Conservation (phyloP, 2,113 vertebrate species). For the Myiozetetes cayanensis region DNA sequence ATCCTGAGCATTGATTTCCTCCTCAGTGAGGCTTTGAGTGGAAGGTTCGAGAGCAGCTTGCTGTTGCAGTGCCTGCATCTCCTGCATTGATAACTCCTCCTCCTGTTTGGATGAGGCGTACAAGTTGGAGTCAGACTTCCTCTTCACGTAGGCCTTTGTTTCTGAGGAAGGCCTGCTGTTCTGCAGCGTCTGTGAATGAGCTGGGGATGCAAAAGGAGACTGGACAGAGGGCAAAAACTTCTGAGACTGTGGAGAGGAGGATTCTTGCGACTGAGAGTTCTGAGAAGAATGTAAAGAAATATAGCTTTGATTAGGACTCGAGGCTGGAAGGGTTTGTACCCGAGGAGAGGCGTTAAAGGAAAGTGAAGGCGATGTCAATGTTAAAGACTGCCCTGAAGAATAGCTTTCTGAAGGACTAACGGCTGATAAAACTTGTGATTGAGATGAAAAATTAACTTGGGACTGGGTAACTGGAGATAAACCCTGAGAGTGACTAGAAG, state of each 20-base stretch:
- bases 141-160: constrained; percentile 83
- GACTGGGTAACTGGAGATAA: constrained; percentile 84
- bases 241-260: constrained; percentile 82
- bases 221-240: constrained; percentile 86
- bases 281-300: constrained; percentile 83
- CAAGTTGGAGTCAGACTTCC: constrained; percentile 83
- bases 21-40: constrained; percentile 75
- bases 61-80: constrained; percentile 85
- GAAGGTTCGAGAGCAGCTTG: constrained; percentile 83
- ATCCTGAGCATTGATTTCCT: constrained; percentile 79
- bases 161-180: constrained; percentile 83
- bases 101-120: constrained; percentile 80
- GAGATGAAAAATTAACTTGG: constrained; percentile 87
- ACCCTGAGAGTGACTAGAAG: constrained; percentile 90
- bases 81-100: constrained; percentile 85
- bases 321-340: constrained; percentile 79
- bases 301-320: constrained; percentile 85
- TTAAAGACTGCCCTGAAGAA: constrained; percentile 84
- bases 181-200: constrained; percentile 84
- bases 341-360: constrained; percentile 82
- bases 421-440: constrained; percentile 85
- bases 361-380: constrained; percentile 79
- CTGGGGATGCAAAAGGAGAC: constrained; percentile 79
- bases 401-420: constrained; percentile 89
- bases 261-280: constrained; percentile 79